Evolutionary conservation across 2,113 vertebrate genomes (phyloP).

Genomic region (Caretta caretta): DNA sequence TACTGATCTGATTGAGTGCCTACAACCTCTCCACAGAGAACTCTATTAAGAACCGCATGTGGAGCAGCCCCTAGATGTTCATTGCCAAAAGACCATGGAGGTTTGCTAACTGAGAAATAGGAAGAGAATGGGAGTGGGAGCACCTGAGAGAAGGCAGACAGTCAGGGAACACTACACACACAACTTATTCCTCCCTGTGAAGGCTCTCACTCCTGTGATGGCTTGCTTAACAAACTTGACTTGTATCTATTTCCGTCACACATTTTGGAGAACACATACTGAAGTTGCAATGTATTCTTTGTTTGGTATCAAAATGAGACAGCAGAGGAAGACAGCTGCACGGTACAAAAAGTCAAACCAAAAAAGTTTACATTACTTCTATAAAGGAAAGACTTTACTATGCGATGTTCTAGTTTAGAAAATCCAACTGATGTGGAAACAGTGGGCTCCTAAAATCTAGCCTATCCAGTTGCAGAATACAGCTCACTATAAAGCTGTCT

Average conservation of each 20-base stretch:
- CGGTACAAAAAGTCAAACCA: background rate
- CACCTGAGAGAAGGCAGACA: background rate
- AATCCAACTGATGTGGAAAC: background rate
- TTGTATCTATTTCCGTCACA: background rate
- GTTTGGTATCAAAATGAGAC: background rate
- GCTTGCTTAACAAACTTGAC: background rate
- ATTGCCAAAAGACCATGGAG: accelerated
- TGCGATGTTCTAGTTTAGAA: background rate
- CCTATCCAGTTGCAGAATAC: background rate
- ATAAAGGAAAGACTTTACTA: background rate
- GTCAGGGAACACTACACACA: background rate
- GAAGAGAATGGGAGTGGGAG: background rate
- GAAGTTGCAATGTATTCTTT: background rate
- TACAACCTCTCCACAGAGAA: background rate
- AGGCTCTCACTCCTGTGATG: background rate
- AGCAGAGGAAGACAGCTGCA: background rate
- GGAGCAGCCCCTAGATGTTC: background rate
- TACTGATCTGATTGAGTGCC: background rate
- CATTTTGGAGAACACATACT: background rate
- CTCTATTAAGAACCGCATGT: background rate
- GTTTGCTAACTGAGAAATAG: background rate
- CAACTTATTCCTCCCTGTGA: background rate
- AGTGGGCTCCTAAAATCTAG: background rate
- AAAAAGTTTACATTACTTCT: background rate
- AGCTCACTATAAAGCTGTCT: background rate